A percentile compares a stretch with the other conserved stretches of the same genome.
phyloP scores from a whole-genome alignment of 1,140 invertebrate species.

The Heliothis virescens region DNA sequence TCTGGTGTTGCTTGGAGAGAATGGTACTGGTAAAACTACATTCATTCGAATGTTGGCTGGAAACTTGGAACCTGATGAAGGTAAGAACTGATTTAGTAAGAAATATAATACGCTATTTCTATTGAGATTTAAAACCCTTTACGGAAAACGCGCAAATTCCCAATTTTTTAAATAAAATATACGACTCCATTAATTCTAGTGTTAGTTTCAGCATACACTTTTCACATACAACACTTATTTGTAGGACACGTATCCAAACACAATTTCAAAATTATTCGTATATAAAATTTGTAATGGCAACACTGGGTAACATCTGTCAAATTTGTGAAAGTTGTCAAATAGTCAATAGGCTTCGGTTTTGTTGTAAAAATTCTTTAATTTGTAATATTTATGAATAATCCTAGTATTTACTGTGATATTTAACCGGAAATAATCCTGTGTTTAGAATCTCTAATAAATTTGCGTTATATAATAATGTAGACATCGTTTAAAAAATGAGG shows the following conservation, averaged over 20 bases:
- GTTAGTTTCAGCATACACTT: too few relatives aligned
- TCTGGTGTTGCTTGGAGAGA: constrained; percentile 98
- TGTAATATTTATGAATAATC: constrained; percentile 38
- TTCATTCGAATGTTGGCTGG: constrained; percentile 99
- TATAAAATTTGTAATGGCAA: constrained; percentile 60
- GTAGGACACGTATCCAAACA: constrained; percentile 54
- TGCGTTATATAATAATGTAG: constrained; percentile 45
- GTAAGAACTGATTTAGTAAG: constrained; percentile 67
- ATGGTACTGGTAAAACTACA: constrained; percentile 99
- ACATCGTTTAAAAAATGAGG: constrained; percentile 58
- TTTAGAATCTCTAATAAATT: constrained; percentile 43
- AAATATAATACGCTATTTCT: not conserved
- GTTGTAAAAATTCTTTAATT: constrained; percentile 53
- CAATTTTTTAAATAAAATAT: not conserved
- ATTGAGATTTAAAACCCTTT: too few relatives aligned
- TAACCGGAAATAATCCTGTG: constrained; percentile 39
- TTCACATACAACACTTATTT: not conserved
- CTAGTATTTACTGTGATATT: constrained; percentile 41
- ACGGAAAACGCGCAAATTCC: too few relatives aligned
- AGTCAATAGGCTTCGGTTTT: constrained; percentile 55
- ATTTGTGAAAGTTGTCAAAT: constrained; percentile 72
- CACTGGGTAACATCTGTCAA: constrained; percentile 62
- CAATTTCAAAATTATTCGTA: not conserved
- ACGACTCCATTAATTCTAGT: not conserved
- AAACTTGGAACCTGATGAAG: constrained; percentile 96